Base-by-base conservation (phyloP, 2,888 invertebrate species). In the Pristionchus fissidentatus region DNA sequence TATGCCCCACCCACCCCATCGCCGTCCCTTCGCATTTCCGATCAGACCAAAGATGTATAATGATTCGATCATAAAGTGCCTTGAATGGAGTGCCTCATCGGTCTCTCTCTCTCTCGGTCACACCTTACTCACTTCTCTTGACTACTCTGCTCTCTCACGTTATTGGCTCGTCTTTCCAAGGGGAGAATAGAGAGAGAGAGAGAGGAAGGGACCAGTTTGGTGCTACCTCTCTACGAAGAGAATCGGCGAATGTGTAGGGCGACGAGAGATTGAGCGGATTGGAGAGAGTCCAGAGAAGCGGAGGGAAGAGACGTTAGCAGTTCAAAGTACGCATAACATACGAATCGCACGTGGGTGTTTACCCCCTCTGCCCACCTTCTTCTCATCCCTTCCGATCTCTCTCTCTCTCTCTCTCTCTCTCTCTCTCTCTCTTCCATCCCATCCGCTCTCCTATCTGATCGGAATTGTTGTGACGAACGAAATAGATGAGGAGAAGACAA, bases 241-340 rank as follows among this genome's bases (percentile, higher is more conserved):
- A 70, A 70, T 70, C 70, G 70, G 2, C 70, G 70, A 70, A 70
- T 70, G 70, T 38, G 70, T 41, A 43, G 43, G 70, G 41, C n/a
- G n/a, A n/a, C n/a, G 60, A 60, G 60, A 32, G 70, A 70, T 38
- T 49, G 52, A 10, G 29, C 0, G 49, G 46, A 49, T 77, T 22
- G 62, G 29, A 41, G 38, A 73, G 70, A 35, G 26, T 22, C 55
- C 38, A 57, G 41, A 57, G 80, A 62, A 38, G 7, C 46, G 80
- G 62, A 32, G 62, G 26, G 80, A 52, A 62, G 62, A 81, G 70
- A 70, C 70, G 70, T n/a, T 70, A 70, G 43, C 32, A 62, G 80
- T 81, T 81, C 80, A 81, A 81, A 81, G 80, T 81, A 81, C 80
- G 62, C 80, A 62, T 46, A 38, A 81, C 80, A 62, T 62, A 35